phyloP scores from a whole-genome alignment of 2,888 invertebrate genomes.

The Aphodius sticticus region DNA sequence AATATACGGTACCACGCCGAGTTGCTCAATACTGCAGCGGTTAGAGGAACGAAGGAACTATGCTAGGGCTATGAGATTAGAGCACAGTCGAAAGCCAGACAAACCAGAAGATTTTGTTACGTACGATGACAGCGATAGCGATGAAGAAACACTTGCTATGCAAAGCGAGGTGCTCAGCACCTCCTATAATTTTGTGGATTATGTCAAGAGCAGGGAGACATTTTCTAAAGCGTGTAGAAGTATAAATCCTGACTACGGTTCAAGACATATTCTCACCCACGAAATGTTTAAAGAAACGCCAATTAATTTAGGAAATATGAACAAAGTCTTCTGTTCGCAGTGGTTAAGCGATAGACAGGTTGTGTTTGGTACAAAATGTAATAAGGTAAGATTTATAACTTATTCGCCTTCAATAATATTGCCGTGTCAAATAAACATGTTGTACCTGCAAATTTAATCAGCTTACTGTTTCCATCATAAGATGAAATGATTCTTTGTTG shows the following conservation, averaged over 20 bases:
- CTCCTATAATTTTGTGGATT: constrained; percentile 87
- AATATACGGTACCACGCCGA: constrained; percentile 77
- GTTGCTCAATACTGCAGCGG: constrained; percentile 77
- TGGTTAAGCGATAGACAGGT: constrained; percentile 96
- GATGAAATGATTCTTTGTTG: no score
- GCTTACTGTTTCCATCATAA: no score
- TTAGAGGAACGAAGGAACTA: constrained; percentile 78
- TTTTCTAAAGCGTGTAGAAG: constrained; percentile 74
- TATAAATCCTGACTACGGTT: constrained; percentile 82
- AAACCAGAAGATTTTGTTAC: constrained; percentile 91
- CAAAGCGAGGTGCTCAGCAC: constrained; percentile 78
- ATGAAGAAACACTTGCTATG: constrained; percentile 79
- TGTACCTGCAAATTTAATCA: no score
- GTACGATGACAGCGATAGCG: constrained; percentile 88
- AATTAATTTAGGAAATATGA: constrained; percentile 83
- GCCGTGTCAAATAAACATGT: no score
- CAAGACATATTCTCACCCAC: constrained; percentile 87
- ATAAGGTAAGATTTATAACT: constrained; percentile 71
- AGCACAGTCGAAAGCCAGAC: constrained; percentile 79
- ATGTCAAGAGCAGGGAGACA: constrained; percentile 80
- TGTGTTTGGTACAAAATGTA: constrained; percentile 97
- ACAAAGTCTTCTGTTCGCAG: constrained; percentile 94
- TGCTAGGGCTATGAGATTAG: constrained; percentile 68
- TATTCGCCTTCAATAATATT: not conserved
- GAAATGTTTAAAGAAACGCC: constrained; percentile 89